A percentile compares a stretch with the other conserved stretches of the same genome.
Conservation (phyloP, 2,113 vertebrate genomes). For the Ctenomys sociabilis region DNA sequence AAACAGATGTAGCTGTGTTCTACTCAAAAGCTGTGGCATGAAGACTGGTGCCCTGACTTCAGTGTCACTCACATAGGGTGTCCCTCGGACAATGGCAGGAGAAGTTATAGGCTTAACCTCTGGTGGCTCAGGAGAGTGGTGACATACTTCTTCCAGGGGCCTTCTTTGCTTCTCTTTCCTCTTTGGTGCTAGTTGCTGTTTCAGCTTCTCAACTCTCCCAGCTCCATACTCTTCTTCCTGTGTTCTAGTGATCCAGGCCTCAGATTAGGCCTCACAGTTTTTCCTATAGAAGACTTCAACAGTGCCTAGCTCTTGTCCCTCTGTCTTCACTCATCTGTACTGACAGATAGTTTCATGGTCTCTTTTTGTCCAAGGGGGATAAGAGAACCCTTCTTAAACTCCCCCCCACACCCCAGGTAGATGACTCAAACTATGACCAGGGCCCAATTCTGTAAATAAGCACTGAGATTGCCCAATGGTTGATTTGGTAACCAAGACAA, state of each 20-base stretch:
- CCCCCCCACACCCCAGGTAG: too few species aligned
- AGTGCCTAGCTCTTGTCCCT: background rate
- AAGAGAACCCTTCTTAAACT: background rate
- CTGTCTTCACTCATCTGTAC: background rate
- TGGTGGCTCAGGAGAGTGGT: background rate
- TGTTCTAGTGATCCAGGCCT: background rate
- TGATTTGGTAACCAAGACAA: too few species aligned
- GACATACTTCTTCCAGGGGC: background rate
- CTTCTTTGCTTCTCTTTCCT: background rate
- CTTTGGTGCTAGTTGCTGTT: background rate
- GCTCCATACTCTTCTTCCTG: background rate
- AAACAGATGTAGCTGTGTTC: background rate
- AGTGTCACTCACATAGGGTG: background rate
- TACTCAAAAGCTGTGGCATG: background rate
- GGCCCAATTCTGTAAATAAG: background rate
- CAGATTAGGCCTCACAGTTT: background rate
- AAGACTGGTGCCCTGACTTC: background rate
- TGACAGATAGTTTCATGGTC: too few species aligned
- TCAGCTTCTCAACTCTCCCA: background rate
- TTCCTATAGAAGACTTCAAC: background rate
- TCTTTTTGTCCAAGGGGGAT: background rate
- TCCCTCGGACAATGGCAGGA: background rate
- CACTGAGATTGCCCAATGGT: background rate
- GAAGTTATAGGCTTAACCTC: background rate
- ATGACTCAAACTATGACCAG: background rate